A percentile compares a stretch with the other conserved stretches of the same genome.
phyloP scores from a whole-genome alignment of 2,113 vertebrate genomes.

The Stegostoma tigrinum region DNA sequence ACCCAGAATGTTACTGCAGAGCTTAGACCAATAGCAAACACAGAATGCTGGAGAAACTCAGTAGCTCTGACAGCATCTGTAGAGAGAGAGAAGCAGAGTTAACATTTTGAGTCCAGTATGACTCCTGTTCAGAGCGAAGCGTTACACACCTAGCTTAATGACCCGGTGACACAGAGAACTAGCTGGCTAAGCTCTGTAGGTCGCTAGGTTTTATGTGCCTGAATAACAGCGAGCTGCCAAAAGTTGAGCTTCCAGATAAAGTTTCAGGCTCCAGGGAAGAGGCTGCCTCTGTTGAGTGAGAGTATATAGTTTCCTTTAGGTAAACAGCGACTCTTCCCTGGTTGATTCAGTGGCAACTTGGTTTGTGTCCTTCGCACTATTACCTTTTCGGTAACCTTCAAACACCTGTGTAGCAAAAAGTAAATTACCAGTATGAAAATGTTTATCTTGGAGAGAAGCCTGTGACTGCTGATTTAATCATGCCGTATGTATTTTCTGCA shows the following conservation, averaged over 20 bases:
- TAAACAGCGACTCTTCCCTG: not conserved
- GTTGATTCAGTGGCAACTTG: not conserved
- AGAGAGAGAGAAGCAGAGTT: too few relatives aligned
- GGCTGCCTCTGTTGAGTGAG: not conserved
- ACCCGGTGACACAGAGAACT: not conserved
- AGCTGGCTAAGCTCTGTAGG: not conserved
- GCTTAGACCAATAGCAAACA: not conserved
- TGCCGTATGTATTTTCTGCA: constrained; percentile 46
- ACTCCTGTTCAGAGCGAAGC: too few relatives aligned
- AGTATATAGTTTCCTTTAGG: not conserved
- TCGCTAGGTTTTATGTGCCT: not conserved
- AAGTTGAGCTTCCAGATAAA: not conserved
- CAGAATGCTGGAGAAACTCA: too few relatives aligned
- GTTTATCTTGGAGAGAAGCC: not conserved
- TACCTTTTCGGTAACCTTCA: not conserved
- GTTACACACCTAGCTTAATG: not conserved
- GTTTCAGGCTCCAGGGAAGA: not conserved
- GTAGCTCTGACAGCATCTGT: too few relatives aligned
- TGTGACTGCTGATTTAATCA: not conserved
- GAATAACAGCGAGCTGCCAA: not conserved
- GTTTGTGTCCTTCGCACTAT: not conserved
- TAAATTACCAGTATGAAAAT: not conserved
- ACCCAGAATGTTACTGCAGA: not conserved
- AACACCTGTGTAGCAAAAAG: not conserved
- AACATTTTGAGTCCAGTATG: too few relatives aligned